Percentiles rank a stretch among this genome's conserved stretches.
phyloP scores from a whole-genome alignment of 2,113 vertebrate species.

The Columba janthina region DNA sequence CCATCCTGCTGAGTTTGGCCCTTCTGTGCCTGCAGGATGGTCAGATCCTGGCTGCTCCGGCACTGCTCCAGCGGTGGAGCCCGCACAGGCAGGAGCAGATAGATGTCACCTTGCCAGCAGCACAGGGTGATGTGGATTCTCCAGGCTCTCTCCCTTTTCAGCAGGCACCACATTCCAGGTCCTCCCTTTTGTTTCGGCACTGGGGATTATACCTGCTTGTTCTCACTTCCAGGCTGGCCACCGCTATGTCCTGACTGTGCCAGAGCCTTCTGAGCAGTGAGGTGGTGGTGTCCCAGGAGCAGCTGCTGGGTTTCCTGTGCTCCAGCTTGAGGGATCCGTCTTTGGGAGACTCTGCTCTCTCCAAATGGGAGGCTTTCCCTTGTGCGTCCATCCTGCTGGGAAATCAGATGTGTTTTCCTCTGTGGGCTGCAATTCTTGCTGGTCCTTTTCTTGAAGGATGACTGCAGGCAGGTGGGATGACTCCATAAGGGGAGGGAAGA shows the following conservation, averaged over 20 bases:
- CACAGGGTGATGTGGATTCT: neutral
- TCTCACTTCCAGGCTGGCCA: neutral
- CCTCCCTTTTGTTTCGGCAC: neutral
- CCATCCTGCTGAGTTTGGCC: rapidly evolving
- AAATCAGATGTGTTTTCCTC: neutral
- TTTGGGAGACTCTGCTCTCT: neutral
- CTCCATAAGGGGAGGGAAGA: neutral
- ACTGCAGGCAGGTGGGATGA: neutral
- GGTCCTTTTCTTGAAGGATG: neutral
- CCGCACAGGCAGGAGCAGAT: neutral
- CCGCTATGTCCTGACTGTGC: rapidly evolving
- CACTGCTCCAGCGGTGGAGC: neutral
- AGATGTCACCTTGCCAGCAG: neutral
- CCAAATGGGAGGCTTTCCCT: neutral
- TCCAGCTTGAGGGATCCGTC: neutral
- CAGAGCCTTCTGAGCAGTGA: neutral
- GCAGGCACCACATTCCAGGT: neutral
- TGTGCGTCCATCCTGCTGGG: neutral
- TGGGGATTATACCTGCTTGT: neutral
- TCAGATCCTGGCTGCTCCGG: neutral
- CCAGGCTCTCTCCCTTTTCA: neutral
- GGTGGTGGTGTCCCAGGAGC: neutral
- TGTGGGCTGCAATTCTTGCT: neutral
- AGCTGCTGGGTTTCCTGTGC: neutral
- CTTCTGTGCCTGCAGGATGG: neutral